Conservation (phyloP, 2,888 invertebrate genomes). For the Macrostomum cliftonense region DNA sequence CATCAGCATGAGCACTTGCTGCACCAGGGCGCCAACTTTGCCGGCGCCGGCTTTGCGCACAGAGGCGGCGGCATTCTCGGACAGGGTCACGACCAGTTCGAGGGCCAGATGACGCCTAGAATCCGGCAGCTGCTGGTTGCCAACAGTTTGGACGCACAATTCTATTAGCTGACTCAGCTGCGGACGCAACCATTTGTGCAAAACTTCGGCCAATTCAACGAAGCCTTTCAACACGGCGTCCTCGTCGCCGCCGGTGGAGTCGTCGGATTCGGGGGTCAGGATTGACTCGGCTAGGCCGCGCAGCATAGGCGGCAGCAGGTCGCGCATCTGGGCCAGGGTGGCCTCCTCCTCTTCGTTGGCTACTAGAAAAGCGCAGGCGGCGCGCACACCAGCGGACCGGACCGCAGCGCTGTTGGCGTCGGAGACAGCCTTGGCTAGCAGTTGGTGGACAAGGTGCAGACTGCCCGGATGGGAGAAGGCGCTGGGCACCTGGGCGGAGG, state of each 20-base stretch:
- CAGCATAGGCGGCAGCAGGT: constrained; percentile 50
- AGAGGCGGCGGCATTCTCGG: constrained; percentile 88
- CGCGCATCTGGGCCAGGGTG: constrained; percentile 67
- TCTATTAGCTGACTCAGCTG: constrained; percentile 68
- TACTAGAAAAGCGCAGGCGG: constrained; percentile 54
- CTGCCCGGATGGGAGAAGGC: too few relatives aligned
- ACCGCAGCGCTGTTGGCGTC: constrained; percentile 18
- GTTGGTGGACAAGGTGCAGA: too few relatives aligned
- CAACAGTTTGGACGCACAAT: constrained; percentile 58
- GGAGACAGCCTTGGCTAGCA: too few relatives aligned
- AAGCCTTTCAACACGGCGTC: constrained; percentile 64
- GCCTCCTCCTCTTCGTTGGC: constrained; percentile 79
- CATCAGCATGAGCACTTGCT: constrained; percentile 21
- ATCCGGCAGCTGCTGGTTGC: constrained; percentile 35
- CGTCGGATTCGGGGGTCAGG: background rate
- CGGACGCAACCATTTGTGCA: constrained; percentile 72
- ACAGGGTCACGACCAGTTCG: constrained; percentile 62
- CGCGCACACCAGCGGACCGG: constrained; percentile 42
- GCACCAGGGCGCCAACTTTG: constrained; percentile 4
- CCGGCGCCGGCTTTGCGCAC: constrained; percentile 62
- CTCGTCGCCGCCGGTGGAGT: constrained; percentile 47
- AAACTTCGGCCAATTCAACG: constrained; percentile 75
- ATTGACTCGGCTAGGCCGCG: constrained; percentile 20
- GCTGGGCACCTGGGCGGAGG: too few relatives aligned
- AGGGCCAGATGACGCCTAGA: constrained; percentile 69